Percentiles rank a stretch among this genome's conserved stretches.
Conservation (phyloP, 2,797 vertebrate genomes). For the Apodemus agrarius region DNA sequence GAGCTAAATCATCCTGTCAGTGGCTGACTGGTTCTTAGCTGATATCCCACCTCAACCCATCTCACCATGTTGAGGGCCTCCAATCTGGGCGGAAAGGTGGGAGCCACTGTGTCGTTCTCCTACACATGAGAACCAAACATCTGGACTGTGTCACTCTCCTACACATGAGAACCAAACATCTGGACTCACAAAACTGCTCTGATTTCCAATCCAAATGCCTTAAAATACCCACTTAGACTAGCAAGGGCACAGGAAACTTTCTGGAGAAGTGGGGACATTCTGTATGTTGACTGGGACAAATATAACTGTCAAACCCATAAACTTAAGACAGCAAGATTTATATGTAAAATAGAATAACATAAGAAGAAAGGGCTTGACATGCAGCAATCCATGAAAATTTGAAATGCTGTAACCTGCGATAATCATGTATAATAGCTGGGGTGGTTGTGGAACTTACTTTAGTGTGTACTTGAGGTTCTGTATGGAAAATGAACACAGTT, state of each 20-base stretch:
- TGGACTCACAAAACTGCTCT: neutral
- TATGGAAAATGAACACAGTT: slow-evolving; percentile 27
- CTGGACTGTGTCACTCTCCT: too few species aligned
- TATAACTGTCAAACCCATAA: neutral
- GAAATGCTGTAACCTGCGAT: neutral
- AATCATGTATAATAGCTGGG: neutral
- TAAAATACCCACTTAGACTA: neutral
- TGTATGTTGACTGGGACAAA: neutral
- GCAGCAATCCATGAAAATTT: neutral
- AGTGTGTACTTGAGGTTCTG: neutral
- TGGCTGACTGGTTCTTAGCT: neutral
- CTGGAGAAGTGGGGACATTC: neutral
- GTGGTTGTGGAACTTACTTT: neutral
- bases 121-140: neutral
- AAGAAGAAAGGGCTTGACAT: neutral
- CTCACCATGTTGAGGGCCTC: neutral
- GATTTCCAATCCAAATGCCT: neutral
- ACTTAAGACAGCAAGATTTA: neutral
- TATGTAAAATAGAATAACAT: neutral
- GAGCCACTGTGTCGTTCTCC: neutral
- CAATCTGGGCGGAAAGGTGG: neutral
- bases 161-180: too few species aligned
- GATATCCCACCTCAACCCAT: neutral
- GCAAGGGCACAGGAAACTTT: neutral
- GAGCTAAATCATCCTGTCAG: neutral